Base-by-base conservation (phyloP, 2,113 vertebrate genomes). In the Oreotrochilus melanogaster region DNA sequence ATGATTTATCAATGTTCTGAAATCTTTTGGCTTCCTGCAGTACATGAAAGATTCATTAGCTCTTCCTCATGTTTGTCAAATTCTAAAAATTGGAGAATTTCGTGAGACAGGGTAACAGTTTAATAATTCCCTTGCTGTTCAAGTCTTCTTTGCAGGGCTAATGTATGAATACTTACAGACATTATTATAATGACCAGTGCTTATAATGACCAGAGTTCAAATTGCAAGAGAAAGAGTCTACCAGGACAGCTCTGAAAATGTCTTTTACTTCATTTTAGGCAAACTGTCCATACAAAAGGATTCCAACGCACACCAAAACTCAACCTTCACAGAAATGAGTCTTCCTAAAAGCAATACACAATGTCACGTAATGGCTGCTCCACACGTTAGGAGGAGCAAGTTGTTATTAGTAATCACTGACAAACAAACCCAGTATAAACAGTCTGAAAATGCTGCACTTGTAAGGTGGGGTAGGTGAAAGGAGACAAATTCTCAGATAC, bases 1-100 rank as follows among this genome's bases (percentile, higher is more conserved):
- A 99, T 18, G 98, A 97, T 84, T 98, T 99, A 90, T 99, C 98
- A 30, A 99, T 98, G 95, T 97, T 98, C 96, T 98, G 98, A 97
- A 99, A 99, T 75, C 98, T 98, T 92, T 98, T 98, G 72, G 98
- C 98, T 93, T 99, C 98, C 98, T 99, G 86, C 28, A 95, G 37
- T 33, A 95, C 27, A 91, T 18, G 13, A 96, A 60, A 97, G 83
- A 83, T 43, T 5, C 28, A 89, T 92, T 89, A 94, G 27, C 2
- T 94, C 67, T 85, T 91, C 54, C 50, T 80, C 9, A 19, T 23
- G 14, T 82, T 86, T 88, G 19, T 66, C 73, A 71, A 24, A 76
- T 75, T 70, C 62, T 79, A 73, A 81, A 92, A 82, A 66, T 39
- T 33, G 70, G 74, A 69, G 33, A 87, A 87, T 86, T 66, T 23